Percentiles rank a stretch among this genome's conserved stretches.
Evolutionary conservation across 2,888 invertebrate genomes (phyloP).

Genomic region (Tanytarsus gracilentus): DNA sequence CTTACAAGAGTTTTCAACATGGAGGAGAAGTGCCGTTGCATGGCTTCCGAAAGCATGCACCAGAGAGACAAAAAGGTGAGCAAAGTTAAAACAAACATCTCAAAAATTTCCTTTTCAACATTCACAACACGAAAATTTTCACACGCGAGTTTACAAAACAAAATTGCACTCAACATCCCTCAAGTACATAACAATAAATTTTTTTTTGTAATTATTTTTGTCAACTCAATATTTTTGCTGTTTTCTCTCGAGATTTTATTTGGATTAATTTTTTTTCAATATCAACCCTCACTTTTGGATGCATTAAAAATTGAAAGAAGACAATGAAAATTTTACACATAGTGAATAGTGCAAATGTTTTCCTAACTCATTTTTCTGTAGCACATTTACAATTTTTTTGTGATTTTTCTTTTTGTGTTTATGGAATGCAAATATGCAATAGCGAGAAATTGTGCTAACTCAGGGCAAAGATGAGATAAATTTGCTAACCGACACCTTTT

Average conservation of each 20-base stretch:
- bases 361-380: constrained; percentile 3
- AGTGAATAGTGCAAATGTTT: neutral
- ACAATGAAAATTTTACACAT: neutral
- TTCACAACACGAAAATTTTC: neutral
- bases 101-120: neutral
- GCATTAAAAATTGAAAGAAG: no score
- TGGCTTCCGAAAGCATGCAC: constrained; percentile 84
- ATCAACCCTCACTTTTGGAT: no score
- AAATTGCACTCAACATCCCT: neutral
- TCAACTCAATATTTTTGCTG: no score
- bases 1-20: constrained; percentile 80
- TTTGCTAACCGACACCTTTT: no score
- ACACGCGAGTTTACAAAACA: neutral
- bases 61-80: constrained; percentile 70
- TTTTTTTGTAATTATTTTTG: no score
- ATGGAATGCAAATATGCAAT: constrained; percentile 26
- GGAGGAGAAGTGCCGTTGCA: constrained; percentile 92
- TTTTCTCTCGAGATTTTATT: no score
- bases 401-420: neutral
- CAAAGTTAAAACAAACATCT: neutral
- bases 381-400: constrained; percentile 15
- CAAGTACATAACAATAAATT: no score
- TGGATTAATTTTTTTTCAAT: no score
- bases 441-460: constrained; percentile 23
- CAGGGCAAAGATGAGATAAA: no score